Evolutionary conservation across 2,888 invertebrate species (phyloP).

Genomic region (Autographa gamma): DNA sequence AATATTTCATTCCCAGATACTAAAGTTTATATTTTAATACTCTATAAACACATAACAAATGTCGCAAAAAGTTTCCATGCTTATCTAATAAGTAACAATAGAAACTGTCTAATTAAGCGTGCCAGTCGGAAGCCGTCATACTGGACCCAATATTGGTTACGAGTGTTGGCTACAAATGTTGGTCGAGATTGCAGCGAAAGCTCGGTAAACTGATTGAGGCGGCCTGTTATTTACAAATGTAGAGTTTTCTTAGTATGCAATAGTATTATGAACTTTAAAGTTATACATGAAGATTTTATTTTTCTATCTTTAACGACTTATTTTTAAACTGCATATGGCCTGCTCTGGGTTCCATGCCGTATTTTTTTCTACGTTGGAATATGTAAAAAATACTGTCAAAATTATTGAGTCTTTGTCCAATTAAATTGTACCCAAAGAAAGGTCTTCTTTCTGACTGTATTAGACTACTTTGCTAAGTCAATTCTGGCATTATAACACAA

Average conservation of each 20-base stretch:
- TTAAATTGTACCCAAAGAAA: too few species aligned
- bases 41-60: slow-evolving; percentile 40
- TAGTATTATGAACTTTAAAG: neutral
- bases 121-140: slow-evolving; percentile 43
- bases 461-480: too few species aligned
- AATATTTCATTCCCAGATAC: slow-evolving; percentile 20
- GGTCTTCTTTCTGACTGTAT: too few species aligned
- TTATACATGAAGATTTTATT: neutral
- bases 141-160: slow-evolving; percentile 41
- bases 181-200: slow-evolving; percentile 30
- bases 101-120: slow-evolving; percentile 52
- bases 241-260: neutral
- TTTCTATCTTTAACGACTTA: too few species aligned
- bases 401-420: too few species aligned
- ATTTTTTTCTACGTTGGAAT: too few species aligned
- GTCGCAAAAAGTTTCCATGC: slow-evolving; percentile 51
- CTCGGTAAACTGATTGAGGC: neutral
- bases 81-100: slow-evolving; percentile 48
- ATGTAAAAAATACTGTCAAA: too few species aligned
- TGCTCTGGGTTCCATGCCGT: too few species aligned
- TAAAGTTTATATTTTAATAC: slow-evolving; percentile 20
- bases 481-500: too few species aligned
- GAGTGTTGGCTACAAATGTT: slow-evolving; percentile 18
- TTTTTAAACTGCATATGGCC: too few species aligned
- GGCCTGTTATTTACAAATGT: neutral